phyloP scores from a whole-genome alignment of 1,140 invertebrate species.

The Zaprionus kolodkinae region DNA sequence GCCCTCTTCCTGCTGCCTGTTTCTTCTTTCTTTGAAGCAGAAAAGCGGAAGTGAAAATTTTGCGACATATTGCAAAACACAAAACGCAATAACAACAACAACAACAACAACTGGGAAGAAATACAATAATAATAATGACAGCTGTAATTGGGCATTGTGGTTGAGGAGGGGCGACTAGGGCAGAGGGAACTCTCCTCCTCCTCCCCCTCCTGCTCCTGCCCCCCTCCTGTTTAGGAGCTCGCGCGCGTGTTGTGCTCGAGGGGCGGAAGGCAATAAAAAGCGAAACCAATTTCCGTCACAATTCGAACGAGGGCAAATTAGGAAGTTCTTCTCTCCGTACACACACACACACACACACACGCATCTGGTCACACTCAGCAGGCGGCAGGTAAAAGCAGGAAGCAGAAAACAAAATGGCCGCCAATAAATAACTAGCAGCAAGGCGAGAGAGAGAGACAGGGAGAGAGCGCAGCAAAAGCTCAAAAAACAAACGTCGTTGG shows the following conservation, averaged over 20 bases:
- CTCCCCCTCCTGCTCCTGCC: too few species aligned
- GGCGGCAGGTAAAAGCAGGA: slow-evolving; percentile 24
- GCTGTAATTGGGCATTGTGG: slow-evolving; percentile 55
- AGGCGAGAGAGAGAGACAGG: slow-evolving; percentile 15
- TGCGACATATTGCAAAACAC: slow-evolving; percentile 74
- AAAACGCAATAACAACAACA: slow-evolving; percentile 34
- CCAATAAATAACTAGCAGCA: slow-evolving; percentile 64
- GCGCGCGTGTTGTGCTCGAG: not conserved
- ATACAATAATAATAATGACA: slow-evolving; percentile 12
- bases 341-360: slow-evolving; percentile 3
- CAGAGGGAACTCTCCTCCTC: too few species aligned
- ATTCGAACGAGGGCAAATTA: slow-evolving; percentile 75
- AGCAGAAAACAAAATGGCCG: slow-evolving; percentile 74
- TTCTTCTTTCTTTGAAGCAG: slow-evolving; percentile 17
- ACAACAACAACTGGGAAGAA: slow-evolving; percentile 14
- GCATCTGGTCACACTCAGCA: slow-evolving; percentile 8
- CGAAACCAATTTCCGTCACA: slow-evolving; percentile 67
- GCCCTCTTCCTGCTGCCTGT: not conserved
- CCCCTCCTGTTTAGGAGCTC: not conserved
- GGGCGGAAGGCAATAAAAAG: slow-evolving; percentile 33
- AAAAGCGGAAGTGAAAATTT: slow-evolving; percentile 63
- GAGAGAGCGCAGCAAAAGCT: slow-evolving; percentile 56
- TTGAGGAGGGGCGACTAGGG: not conserved
- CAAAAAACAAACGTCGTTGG: slow-evolving; percentile 58
- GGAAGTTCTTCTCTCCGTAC: slow-evolving; percentile 41